Base-by-base conservation (phyloP, 2,888 invertebrate species). In the Tachina lurida region DNA sequence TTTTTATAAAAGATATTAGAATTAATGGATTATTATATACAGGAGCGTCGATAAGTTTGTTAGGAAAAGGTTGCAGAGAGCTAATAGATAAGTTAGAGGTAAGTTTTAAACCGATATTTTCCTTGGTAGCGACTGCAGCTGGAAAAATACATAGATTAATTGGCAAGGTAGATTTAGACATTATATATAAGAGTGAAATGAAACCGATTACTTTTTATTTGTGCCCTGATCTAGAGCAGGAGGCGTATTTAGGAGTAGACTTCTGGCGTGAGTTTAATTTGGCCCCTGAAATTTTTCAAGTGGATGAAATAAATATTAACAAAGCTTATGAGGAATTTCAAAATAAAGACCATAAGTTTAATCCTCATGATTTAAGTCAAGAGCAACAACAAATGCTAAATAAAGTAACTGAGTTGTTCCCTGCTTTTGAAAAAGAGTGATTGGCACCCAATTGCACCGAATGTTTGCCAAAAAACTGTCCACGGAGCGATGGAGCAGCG, bases 51-150 rank as follows among this genome's bases (percentile, higher is more conserved):
- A 7, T 77, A 2, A 58, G 60, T 31, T 22, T 83, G 10, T 17
- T 77, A 12, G 77, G 83, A 8, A 70, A 65, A 17, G 52, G 52
- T 0, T 83, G 82, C 9, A 56, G 65, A 1, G 83, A 83, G 31
- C 5, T 71, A 13, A n/a, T 67, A 9, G 77, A 73, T 2, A 13
- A 52, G 13, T 52, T 77, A 45, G 52, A 12, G 3, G 1, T 77
- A 2, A 9, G 10, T 8, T 31, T 70, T 3, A 58, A 56, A 4
- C 58, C 71, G 9, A 58, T 77, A 17, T 56, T 52, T 41, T 77
- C 76, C 0, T 3, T 10, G 2, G 43, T 83, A n/a, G 22, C 58
- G 1, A 83, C 77, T 0, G 83, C 83, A 2, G n/a, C 62, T 2
- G 82, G 82, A 1, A 19, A 56, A 15, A 15, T 43, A 8, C 70